Percentiles rank a stretch among this genome's conserved stretches.
Evolutionary conservation across 53 echinoderm and acorn worm genomes (phyloP).

Genomic region (Hippasteria phrygiana): DNA sequence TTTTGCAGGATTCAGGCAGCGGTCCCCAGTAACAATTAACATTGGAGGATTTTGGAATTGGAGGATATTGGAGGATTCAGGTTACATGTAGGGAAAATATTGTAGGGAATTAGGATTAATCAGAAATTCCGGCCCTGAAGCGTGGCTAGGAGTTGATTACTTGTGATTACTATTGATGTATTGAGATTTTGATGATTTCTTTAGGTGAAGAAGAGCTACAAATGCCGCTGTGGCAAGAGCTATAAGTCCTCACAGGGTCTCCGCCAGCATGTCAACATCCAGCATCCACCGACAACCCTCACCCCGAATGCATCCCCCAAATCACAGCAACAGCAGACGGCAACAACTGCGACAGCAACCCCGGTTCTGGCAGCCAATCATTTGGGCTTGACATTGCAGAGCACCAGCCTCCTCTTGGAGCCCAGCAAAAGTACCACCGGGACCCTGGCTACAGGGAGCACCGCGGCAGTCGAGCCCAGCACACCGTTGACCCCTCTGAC

Average conservation of each 20-base stretch:
- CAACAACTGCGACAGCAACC: conserved; percentile 33
- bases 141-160: no score
- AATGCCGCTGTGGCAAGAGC: conserved; percentile 96
- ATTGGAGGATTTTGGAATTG: no score
- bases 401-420: conserved; percentile 78
- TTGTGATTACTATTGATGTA: no score
- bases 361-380: conserved; percentile 64
- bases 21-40: no score
- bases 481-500: conserved; percentile 74
- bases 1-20: no score
- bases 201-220: conserved; percentile 95
- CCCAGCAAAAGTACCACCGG: conserved; percentile 60
- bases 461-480: conserved; percentile 71
- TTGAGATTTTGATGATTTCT: background rate
- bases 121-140: no score
- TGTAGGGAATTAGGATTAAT: no score
- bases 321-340: conserved; percentile 45
- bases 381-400: conserved; percentile 83
- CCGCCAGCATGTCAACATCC: conserved; percentile 88
- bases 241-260: conserved; percentile 95
- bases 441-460: conserved; percentile 28
- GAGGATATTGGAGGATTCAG: no score
- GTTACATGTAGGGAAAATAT: no score
- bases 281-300: conserved; percentile 71
- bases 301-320: conserved; percentile 74